Evolutionary conservation across 2,888 invertebrate genomes (phyloP).

Genomic region (Liodrosophila aerea): DNA sequence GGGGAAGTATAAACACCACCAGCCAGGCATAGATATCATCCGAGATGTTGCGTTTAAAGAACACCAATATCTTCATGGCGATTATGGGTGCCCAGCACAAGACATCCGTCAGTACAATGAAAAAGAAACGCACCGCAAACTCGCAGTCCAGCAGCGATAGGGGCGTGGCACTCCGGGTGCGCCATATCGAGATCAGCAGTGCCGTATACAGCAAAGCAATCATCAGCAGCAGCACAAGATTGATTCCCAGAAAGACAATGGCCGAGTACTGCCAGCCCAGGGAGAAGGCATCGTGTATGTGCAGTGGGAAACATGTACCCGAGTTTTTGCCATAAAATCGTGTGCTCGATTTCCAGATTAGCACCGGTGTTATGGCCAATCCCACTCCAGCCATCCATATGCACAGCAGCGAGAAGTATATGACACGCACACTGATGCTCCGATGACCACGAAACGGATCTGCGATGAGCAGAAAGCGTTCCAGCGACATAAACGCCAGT

Average conservation of each 20-base stretch:
- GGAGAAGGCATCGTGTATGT: slow-evolving; percentile 87
- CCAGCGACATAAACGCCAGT: slow-evolving; percentile 87
- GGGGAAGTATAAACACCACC: slow-evolving; percentile 86
- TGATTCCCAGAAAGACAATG: slow-evolving; percentile 87
- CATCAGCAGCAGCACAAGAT: slow-evolving; percentile 84
- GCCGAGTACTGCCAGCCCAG: slow-evolving; percentile 89
- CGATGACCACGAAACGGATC: slow-evolving; percentile 85
- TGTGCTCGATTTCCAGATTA: slow-evolving; percentile 85
- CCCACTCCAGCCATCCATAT: slow-evolving; percentile 86
- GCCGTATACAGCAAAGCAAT: slow-evolving; percentile 85
- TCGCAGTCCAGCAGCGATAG: slow-evolving; percentile 85
- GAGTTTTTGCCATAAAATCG: slow-evolving; percentile 86
- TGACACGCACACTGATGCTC: slow-evolving; percentile 84
- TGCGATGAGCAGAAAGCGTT: slow-evolving; percentile 86
- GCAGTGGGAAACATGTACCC: slow-evolving; percentile 88
- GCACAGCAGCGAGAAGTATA: slow-evolving; percentile 83
- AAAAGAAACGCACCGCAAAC: slow-evolving; percentile 86
- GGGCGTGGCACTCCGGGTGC: slow-evolving; percentile 85
- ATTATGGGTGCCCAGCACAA: slow-evolving; percentile 89
- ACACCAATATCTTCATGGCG: slow-evolving; percentile 85
- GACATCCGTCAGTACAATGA: slow-evolving; percentile 88
- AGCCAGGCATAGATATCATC: slow-evolving; percentile 87
- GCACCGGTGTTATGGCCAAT: slow-evolving; percentile 86
- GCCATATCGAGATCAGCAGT: slow-evolving; percentile 86
- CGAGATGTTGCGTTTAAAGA: slow-evolving; percentile 84